phyloP scores from a whole-genome alignment of 1,140 invertebrate species.

The Pseudomyrmex cubaensis region DNA sequence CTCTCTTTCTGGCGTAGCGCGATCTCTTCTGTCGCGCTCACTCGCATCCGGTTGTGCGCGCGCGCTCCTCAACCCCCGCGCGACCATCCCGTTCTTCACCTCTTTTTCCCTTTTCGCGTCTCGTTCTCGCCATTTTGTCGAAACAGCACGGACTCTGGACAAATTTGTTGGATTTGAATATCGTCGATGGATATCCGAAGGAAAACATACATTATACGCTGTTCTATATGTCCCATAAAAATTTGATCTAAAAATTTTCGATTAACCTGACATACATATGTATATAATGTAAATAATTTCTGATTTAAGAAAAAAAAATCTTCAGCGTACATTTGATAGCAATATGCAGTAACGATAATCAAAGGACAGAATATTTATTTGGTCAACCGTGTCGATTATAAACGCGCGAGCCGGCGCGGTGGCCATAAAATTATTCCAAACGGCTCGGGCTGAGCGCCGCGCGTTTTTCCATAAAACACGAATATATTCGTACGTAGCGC shows the following conservation, averaged over 20 bases:
- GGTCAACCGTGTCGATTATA: neutral
- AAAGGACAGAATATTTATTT: neutral
- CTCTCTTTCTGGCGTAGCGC: constrained; percentile 56
- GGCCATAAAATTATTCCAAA: constrained; percentile 60
- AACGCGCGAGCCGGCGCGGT: neutral
- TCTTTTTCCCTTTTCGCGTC: constrained; percentile 3
- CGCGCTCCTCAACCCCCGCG: constrained; percentile 18
- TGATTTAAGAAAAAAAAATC: neutral
- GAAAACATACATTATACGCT: no score
- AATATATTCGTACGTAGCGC: constrained; percentile 54
- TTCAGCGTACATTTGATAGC: no score
- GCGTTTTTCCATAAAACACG: constrained; percentile 67
- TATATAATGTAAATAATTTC: no score
- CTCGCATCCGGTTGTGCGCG: constrained; percentile 39
- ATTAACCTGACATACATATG: no score
- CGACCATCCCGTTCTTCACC: constrained; percentile 2
- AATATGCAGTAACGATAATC: neutral
- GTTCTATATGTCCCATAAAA: no score
- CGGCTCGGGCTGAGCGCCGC: constrained; percentile 2
- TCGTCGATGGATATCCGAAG: neutral
- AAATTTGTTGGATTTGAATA: constrained; percentile 21
- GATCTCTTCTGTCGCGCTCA: constrained; percentile 6
- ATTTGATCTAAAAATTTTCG: no score
- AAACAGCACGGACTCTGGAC: constrained; percentile 9
- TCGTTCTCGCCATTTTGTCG: constrained; percentile 52